Conservation (phyloP, 2,888 invertebrate genomes). For the Diadegma fenestrale region DNA sequence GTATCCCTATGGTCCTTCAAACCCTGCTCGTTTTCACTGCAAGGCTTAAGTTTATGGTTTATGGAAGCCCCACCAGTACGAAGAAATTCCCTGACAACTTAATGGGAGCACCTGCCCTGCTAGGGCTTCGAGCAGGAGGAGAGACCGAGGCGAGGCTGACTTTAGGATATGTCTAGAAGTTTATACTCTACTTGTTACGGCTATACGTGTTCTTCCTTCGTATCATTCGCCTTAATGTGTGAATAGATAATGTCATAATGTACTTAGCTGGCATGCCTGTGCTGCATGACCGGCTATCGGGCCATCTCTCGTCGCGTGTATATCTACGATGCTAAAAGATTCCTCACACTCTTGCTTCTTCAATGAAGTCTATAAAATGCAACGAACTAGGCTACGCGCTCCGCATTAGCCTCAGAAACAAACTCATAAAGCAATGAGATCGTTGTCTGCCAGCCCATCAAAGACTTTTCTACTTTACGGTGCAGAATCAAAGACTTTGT, state of each 20-base stretch:
- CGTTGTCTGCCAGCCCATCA: not conserved
- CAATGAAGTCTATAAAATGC: conserved; percentile 21
- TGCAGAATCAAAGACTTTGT: not conserved
- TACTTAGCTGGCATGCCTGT: conserved; percentile 8
- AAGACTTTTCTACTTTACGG: not conserved
- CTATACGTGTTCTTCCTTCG: conserved; percentile 19
- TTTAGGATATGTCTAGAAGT: conserved; percentile 44
- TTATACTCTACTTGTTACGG: conserved; percentile 36
- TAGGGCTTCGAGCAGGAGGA: conserved; percentile 68
- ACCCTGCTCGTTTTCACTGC: not conserved
- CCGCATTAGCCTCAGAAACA: not conserved
- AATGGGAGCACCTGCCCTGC: conserved; percentile 72
- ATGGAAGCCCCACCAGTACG: conserved; percentile 75
- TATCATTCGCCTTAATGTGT: conserved; percentile 37
- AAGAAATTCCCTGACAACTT: conserved; percentile 77
- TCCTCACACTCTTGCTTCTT: conserved; percentile 2
- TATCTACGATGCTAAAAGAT: not conserved
- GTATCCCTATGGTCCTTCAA: conserved; percentile 9
- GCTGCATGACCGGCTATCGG: conserved; percentile 6
- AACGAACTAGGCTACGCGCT: not conserved
- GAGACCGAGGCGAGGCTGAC: not conserved
- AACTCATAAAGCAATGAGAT: not conserved
- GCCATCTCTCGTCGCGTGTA: not conserved
- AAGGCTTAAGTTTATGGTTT: conserved; percentile 75
- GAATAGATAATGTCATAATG: conserved; percentile 53